phyloP scores from a whole-genome alignment of 2,797 vertebrate genomes.

The Scarus forsteni region DNA sequence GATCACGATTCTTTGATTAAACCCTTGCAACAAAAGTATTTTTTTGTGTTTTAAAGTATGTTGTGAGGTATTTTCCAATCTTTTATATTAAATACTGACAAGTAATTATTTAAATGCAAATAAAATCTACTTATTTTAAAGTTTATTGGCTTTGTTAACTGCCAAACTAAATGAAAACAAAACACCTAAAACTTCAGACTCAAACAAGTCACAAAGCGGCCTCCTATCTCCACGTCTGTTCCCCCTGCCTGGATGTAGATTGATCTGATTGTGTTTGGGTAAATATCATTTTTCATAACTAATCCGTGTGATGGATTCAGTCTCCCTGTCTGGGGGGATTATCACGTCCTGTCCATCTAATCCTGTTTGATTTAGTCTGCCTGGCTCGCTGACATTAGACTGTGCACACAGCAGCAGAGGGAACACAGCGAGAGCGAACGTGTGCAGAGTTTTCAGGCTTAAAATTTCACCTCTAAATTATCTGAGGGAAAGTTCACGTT shows the following conservation, averaged over 20 bases:
- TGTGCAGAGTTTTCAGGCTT: slow-evolving; percentile 15
- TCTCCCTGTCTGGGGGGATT: slow-evolving; percentile 52
- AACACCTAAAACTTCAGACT: not conserved
- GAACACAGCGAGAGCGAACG: not conserved
- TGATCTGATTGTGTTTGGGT: slow-evolving; percentile 40
- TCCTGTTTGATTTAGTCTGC: slow-evolving; percentile 62
- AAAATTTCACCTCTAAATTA: not conserved
- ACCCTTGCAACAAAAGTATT: no score
- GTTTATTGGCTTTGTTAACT: no score
- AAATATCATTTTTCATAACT: slow-evolving; percentile 58
- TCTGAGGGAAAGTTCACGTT: not conserved
- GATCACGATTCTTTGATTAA: no score
- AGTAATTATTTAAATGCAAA: no score
- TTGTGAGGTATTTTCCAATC: no score
- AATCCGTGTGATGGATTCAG: slow-evolving; percentile 61
- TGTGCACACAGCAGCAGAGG: slow-evolving; percentile 1
- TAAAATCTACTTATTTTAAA: no score
- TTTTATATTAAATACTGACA: no score
- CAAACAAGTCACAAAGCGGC: not conserved
- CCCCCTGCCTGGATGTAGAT: not conserved
- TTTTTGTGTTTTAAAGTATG: no score
- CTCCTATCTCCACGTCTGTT: slow-evolving; percentile 2
- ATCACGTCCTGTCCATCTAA: slow-evolving; percentile 55
- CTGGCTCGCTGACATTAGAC: slow-evolving; percentile 10
- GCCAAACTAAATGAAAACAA: no score